Evolutionary conservation across 1,140 invertebrate species (phyloP).

Genomic region (Pseudomyrmex gracilis): DNA sequence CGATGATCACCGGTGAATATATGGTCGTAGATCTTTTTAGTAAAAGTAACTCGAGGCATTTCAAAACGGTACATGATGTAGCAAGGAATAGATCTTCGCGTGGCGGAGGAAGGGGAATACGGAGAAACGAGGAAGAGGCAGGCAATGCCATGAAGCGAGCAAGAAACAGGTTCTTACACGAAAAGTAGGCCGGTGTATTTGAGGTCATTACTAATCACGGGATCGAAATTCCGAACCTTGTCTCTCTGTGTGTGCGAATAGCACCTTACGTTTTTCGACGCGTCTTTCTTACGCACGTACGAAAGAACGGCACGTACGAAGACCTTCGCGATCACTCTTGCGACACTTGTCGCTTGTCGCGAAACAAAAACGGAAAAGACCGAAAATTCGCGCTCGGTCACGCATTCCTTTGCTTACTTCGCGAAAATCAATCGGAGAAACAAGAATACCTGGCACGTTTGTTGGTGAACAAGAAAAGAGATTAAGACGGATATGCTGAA

Average conservation of each 20-base stretch:
- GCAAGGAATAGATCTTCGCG: constrained; percentile 16
- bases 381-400: too few relatives aligned
- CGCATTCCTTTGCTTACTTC: too few relatives aligned
- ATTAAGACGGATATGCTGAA: too few relatives aligned
- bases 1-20: too few relatives aligned
- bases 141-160: constrained; percentile 36
- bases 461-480: too few relatives aligned
- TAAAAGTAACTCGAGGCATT: constrained; percentile 64
- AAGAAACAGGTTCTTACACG: constrained; percentile 73
- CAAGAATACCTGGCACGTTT: background rate
- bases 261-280: constrained; percentile 19
- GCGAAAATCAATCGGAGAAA: background rate
- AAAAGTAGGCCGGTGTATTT: constrained; percentile 78
- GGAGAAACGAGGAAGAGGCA: constrained; percentile 53
- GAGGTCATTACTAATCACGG: constrained; percentile 75
- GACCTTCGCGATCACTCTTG: too few relatives aligned
- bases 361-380: too few relatives aligned
- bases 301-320: too few relatives aligned
- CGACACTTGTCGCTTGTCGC: too few relatives aligned
- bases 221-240: constrained; percentile 36
- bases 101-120: constrained; percentile 61
- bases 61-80: constrained; percentile 70
- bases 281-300: too few relatives aligned
- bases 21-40: background rate
- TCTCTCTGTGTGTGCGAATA: background rate